Evolutionary conservation across 2,888 invertebrate species (phyloP).

Genomic region (Herminia tarsipennalis): DNA sequence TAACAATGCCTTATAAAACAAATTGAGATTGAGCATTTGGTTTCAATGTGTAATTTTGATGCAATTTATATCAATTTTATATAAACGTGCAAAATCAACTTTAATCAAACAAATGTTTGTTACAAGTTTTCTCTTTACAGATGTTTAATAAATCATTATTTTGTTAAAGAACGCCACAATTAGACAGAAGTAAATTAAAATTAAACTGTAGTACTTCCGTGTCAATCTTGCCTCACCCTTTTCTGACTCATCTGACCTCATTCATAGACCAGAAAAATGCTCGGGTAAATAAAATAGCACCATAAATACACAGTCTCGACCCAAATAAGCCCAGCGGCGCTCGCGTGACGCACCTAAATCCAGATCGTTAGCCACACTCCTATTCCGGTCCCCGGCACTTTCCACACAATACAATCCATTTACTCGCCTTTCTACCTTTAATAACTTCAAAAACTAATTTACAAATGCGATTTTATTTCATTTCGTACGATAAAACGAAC

Average conservation of each 20-base stretch:
- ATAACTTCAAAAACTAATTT: conserved; percentile 30
- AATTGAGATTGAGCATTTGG: too few species aligned
- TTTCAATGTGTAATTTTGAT: too few species aligned
- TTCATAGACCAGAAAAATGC: conserved; percentile 18
- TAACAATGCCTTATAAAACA: too few species aligned
- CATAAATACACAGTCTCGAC: conserved; percentile 28
- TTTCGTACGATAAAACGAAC: background rate
- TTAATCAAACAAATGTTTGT: too few species aligned
- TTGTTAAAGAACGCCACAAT: too few species aligned
- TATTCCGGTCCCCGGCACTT: conserved; percentile 33
- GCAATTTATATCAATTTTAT: too few species aligned
- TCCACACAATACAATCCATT: conserved; percentile 36
- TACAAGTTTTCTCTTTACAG: too few species aligned
- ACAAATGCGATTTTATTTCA: conserved; percentile 2
- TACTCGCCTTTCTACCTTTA: conserved; percentile 16
- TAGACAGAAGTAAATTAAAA: background rate
- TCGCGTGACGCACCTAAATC: conserved; percentile 35
- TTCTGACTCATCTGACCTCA: conserved; percentile 15
- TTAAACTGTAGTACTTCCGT: background rate
- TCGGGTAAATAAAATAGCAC: conserved; percentile 33
- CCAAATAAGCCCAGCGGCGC: conserved; percentile 30
- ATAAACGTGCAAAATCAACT: too few species aligned
- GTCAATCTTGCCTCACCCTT: background rate
- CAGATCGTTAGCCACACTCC: conserved; percentile 34
- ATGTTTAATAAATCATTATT: too few species aligned